Evolutionary conservation across 2,888 invertebrate genomes (phyloP), one percentile per base, ranked within the genome.

Genomic region (Pristionchus maxplancki): DNA sequence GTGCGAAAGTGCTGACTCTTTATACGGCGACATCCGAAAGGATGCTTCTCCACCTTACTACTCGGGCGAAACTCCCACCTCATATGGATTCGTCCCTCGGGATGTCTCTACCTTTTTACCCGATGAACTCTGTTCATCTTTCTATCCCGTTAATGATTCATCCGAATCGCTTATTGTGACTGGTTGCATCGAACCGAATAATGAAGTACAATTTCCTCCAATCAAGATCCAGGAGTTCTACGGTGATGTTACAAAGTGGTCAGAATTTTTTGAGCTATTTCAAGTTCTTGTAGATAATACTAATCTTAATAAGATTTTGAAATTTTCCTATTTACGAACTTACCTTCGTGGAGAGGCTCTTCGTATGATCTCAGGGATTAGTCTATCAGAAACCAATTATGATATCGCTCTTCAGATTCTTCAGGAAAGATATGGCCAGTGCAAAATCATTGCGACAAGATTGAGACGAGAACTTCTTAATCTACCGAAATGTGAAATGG

Each of bases 341-440:
- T 64, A 9, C 24, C 64, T 31, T 64, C 64, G 64, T 64, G 64
- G 64, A 31, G 64, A 64, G 64, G 64, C 64, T 64, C 64, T 64
- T 64, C 64, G 5, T 64, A 13, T 5, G 5, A 64, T 64, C 15
- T 64, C 64, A 28, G 64, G 64, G 15, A 4, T 64, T 64, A 31
- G 31, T 28, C 31, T 64, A 28, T 31, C 64, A 31, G 64, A 64
- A 64, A 4, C 31, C 5, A 64, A 64, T 64, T 64, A 64, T 64
- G 28, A 28, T 13, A 28, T 15, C 31, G 64, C 64, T 31, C 11
- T 64, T 28, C 64, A 64, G 31, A 31, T 64, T 9, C 64, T 64
- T 31, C 64, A 64, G 8, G 64, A 64, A 2, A 64, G n/a, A 31
- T 64, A 64, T 31, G 64, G 64, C 5, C 28, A 64, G 9, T 31